Conservation (phyloP, 2,888 invertebrate genomes). For the Oligia latruncula region DNA sequence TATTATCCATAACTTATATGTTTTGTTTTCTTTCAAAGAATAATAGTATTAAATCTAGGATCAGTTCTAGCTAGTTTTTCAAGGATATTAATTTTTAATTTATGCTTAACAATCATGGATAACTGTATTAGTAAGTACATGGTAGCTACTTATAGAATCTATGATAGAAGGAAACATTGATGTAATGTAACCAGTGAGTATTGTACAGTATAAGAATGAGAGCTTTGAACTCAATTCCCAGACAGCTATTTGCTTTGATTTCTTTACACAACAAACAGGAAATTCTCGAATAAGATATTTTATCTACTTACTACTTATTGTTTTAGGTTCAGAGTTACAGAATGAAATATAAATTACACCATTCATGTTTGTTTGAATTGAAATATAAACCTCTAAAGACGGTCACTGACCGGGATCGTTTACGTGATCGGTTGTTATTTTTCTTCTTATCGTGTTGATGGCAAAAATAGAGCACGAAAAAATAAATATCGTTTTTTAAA, state of each 20-base stretch:
- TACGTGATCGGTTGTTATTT: conserved; percentile 1
- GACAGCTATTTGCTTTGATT: conserved; percentile 42
- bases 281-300: conserved; percentile 53
- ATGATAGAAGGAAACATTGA: conserved; percentile 21
- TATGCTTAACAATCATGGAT: conserved; percentile 10
- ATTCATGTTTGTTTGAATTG: conserved; percentile 54
- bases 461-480: not conserved
- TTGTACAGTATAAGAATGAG: conserved; percentile 32
- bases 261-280: conserved; percentile 30
- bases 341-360: conserved; percentile 57
- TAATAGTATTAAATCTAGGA: conserved; percentile 15
- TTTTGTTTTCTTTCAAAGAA: conserved; percentile 38
- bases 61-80: conserved; percentile 24
- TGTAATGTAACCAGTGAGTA: conserved; percentile 44
- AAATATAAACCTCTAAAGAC: conserved; percentile 12
- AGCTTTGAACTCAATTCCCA: conserved; percentile 40
- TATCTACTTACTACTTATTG: conserved; percentile 40
- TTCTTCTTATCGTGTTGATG: not conserved
- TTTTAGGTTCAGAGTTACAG: conserved; percentile 53
- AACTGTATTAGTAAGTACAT: conserved; percentile 19
- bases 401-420: not conserved
- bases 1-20: conserved; percentile 39
- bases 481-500: not conserved
- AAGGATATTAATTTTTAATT: conserved; percentile 20
- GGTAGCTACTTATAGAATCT: conserved; percentile 46